phyloP scores from a whole-genome alignment of 2,888 invertebrate genomes.

The Hymenopus coronatus region DNA sequence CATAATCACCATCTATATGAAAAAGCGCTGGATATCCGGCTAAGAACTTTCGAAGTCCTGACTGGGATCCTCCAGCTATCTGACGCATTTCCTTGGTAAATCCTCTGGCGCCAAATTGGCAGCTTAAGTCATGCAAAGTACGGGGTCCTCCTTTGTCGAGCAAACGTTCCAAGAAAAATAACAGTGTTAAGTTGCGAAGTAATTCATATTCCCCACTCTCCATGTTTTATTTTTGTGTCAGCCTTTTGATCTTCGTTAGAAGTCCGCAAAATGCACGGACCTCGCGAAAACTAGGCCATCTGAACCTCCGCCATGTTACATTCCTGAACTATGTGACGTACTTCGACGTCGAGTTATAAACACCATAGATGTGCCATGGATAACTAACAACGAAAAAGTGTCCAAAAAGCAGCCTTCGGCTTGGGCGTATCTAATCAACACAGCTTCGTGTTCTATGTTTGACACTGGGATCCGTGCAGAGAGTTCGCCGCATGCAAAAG shows the following conservation, averaged over 20 bases:
- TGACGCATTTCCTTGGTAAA: conserved; percentile 99
- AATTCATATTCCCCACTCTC: conserved; percentile 93
- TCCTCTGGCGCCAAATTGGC: conserved; percentile 98
- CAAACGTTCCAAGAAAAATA: conserved; percentile 97
- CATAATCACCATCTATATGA: conserved; percentile 89
- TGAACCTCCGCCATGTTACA: conserved; percentile 34
- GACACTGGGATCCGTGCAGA: too few relatives aligned
- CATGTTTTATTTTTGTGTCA: conserved; percentile 52
- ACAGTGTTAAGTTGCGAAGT: conserved; percentile 89
- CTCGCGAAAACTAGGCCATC: conserved; percentile 31
- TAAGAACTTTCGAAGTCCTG: conserved; percentile 94
- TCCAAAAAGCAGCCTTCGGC: background rate
- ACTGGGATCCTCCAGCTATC: conserved; percentile 92
- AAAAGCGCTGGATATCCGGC: conserved; percentile 95
- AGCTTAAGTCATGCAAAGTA: conserved; percentile 95
- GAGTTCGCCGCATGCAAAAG: too few relatives aligned
- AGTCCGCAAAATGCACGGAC: conserved; percentile 30
- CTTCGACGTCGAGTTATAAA: background rate
- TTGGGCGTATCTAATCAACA: too few relatives aligned
- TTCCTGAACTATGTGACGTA: conserved; percentile 17
- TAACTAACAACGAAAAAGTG: too few relatives aligned
- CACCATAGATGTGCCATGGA: too few relatives aligned
- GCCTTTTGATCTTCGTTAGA: conserved; percentile 30
- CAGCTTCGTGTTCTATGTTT: too few relatives aligned
- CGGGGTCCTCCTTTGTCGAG: conserved; percentile 95